Evolutionary conservation across 2,797 vertebrate species (phyloP).

Genomic region (Pelochelys cantorii): DNA sequence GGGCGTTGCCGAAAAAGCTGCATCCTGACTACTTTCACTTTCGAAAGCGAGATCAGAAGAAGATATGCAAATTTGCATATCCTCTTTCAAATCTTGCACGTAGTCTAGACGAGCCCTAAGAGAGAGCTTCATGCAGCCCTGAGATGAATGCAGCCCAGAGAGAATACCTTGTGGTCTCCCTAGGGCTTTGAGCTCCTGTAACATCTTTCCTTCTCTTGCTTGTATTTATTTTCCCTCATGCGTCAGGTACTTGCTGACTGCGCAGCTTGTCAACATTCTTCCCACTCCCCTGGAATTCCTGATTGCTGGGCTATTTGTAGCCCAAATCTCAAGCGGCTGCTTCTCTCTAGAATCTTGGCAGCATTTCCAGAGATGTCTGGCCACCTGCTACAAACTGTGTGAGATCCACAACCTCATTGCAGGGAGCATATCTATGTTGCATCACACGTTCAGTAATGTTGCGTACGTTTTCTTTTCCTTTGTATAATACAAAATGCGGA

Average conservation of each 20-base stretch:
- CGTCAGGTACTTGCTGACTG: background rate
- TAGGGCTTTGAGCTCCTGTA: background rate
- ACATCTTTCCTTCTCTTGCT: background rate
- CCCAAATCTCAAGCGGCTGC: conserved; percentile 23
- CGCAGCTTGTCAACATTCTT: conserved; percentile 3
- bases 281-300: conserved; percentile 24
- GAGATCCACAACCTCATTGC: background rate
- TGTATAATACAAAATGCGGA: background rate
- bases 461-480: background rate
- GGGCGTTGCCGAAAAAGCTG: no score
- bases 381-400: conserved; percentile 44
- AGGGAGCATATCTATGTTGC: background rate
- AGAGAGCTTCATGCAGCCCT: background rate
- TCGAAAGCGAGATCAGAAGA: no score
- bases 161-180: background rate
- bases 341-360: conserved; percentile 55
- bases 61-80: no score
- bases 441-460: background rate
- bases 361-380: conserved; percentile 68
- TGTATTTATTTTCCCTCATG: background rate
- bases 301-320: conserved; percentile 45
- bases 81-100: no score
- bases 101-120: no score
- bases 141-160: background rate
- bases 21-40: no score